Evolutionary conservation across 2,797 vertebrate species (phyloP).

Genomic region (Sebastes cheni): DNA sequence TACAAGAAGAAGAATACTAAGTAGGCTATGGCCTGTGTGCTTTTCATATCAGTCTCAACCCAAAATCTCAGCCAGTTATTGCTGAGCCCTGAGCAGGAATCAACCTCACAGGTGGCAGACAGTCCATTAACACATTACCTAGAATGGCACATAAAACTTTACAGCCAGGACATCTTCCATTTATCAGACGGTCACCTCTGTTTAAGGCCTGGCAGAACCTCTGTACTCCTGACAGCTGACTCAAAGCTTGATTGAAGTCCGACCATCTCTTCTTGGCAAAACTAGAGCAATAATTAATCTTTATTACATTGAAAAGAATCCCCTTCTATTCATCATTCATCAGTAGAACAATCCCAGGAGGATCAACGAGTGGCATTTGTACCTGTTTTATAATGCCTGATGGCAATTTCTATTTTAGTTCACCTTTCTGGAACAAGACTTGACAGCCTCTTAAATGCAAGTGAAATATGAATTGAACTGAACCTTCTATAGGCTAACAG

Average conservation of each 20-base stretch:
- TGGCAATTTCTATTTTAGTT: background rate
- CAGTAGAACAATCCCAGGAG: background rate
- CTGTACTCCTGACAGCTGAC: conserved; percentile 14
- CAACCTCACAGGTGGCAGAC: conserved; percentile 41
- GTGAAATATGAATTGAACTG: background rate
- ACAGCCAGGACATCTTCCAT: conserved; percentile 48
- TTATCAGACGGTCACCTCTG: conserved; percentile 49
- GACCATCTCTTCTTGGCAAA: conserved; percentile 9
- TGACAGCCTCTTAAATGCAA: background rate
- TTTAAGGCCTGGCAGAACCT: conserved; percentile 33
- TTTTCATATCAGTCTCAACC: conserved; percentile 1
- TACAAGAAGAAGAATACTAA: background rate
- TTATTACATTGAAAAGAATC: background rate
- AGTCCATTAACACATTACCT: conserved; percentile 63
- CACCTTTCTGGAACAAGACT: background rate
- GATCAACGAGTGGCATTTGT: background rate
- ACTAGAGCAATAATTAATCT: background rate
- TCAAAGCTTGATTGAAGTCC: conserved; percentile 26
- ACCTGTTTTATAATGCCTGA: background rate
- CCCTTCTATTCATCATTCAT: background rate
- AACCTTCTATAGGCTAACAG: background rate
- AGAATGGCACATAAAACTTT: conserved; percentile 58
- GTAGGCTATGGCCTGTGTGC: background rate
- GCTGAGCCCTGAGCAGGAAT: background rate
- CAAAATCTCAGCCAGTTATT: conserved; percentile 14